Conservation (phyloP, 2,113 vertebrate genomes). For the Oncorhynchus masou region DNA sequence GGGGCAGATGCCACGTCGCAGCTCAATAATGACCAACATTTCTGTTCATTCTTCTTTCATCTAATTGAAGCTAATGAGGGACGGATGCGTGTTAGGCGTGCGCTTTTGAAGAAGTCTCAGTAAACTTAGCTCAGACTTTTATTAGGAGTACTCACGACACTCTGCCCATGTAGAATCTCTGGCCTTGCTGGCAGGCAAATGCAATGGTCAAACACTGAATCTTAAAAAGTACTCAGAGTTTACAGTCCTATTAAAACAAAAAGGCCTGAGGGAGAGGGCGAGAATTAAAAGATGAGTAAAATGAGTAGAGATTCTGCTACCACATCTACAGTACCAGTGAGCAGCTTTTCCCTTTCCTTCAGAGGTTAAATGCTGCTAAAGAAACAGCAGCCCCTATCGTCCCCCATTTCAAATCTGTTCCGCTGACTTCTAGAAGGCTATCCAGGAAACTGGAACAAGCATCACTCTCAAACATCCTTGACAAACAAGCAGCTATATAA, state of each 20-base stretch:
- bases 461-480: too few species aligned
- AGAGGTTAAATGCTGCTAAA: too few species aligned
- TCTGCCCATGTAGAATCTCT: background rate
- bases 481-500: too few species aligned
- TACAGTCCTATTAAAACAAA: constrained; percentile 24
- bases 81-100: background rate
- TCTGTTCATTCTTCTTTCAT: constrained; percentile 24
- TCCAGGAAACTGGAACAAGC: too few species aligned
- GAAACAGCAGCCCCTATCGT: too few species aligned
- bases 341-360: background rate
- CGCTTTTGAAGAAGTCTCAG: constrained; percentile 16
- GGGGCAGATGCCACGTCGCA: constrained; percentile 9
- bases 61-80: constrained; percentile 34
- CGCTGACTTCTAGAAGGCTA: too few species aligned
- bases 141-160: constrained; percentile 27
- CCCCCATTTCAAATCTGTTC: too few species aligned
- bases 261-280: background rate
- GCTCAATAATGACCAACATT: constrained; percentile 18
- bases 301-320: background rate
- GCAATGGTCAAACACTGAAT: constrained; percentile 2
- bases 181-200: background rate
- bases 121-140: constrained; percentile 19
- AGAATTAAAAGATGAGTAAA: background rate
- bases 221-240: constrained; percentile 2
- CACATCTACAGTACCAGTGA: background rate